phyloP scores from a whole-genome alignment of 1,140 invertebrate genomes.

The Zaprionus inermis region DNA sequence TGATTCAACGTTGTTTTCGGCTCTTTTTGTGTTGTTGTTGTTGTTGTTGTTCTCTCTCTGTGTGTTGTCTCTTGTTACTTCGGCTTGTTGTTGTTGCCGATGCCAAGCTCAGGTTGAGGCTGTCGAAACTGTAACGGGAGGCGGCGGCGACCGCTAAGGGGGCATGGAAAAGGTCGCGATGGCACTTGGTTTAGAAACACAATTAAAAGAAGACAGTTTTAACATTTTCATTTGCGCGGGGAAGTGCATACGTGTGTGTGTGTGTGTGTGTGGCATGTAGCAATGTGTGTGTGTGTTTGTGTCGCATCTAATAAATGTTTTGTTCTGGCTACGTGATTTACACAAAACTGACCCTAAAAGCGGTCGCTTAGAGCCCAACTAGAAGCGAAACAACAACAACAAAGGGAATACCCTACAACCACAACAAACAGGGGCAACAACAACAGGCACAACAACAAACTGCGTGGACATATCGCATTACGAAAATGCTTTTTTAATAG shows the following conservation, averaged over 20 bases:
- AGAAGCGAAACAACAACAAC: conserved; percentile 8
- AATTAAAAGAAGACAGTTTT: conserved; percentile 63
- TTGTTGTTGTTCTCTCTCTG: conserved; percentile 2
- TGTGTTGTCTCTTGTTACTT: conserved; percentile 17
- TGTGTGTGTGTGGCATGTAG: no score
- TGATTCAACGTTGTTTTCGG: conserved; percentile 5
- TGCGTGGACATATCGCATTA: conserved; percentile 64
- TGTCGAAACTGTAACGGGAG: conserved; percentile 74
- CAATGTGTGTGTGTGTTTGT: no score
- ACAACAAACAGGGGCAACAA: not conserved
- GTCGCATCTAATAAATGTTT: conserved; percentile 69
- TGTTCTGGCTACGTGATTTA: conserved; percentile 66
- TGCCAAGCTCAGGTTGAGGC: conserved; percentile 41
- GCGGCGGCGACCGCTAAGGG: conserved; percentile 44
- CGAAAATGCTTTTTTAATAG: conserved; percentile 77
- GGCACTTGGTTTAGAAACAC: conserved; percentile 76
- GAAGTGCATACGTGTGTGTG: conserved; percentile 7
- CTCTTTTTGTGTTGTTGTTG: conserved; percentile 12
- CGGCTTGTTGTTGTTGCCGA: conserved; percentile 37
- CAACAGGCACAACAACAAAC: not conserved
- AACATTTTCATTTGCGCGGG: conserved; percentile 1
- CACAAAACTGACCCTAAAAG: conserved; percentile 73
- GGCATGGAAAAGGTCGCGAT: conserved; percentile 75
- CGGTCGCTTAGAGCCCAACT: conserved; percentile 23
- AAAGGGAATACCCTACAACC: not conserved